These are phyloP conservation scores for Nerophis ophidion DNA, from an alignment of 2,113 vertebrate species.

Conservation along the genomic window DNA sequence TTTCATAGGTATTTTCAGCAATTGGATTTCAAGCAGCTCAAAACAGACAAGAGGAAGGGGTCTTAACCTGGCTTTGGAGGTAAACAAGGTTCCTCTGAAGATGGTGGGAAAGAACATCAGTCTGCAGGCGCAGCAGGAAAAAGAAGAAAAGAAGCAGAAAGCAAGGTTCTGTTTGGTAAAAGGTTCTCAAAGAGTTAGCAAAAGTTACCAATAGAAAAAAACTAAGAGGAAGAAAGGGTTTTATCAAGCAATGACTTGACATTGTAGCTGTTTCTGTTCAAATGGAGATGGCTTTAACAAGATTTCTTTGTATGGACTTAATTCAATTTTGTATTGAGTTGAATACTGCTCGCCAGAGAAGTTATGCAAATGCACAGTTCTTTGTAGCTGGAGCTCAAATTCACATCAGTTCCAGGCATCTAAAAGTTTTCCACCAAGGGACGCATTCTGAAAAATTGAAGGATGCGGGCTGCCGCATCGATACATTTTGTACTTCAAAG, in stretches of 20 bases:
- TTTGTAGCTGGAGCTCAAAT: too few relatives aligned
- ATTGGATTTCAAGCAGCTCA: not conserved
- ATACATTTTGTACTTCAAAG: too few relatives aligned
- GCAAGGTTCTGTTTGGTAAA: slow-evolving; percentile 7
- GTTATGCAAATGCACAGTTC: too few relatives aligned
- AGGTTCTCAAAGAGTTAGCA: not conserved
- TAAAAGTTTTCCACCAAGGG: too few relatives aligned
- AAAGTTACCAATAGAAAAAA: slow-evolving; percentile 3
- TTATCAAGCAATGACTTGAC: not conserved
- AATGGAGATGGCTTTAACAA: not conserved
- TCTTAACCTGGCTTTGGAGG: slow-evolving; percentile 97
- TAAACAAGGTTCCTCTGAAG: slow-evolving; percentile 96
- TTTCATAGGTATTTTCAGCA: not conserved
- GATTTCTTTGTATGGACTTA: too few relatives aligned
- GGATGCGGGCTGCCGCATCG: too few relatives aligned
- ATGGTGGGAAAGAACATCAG: slow-evolving; percentile 95
- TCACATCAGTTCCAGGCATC: too few relatives aligned
- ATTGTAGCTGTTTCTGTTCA: not conserved
- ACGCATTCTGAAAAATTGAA: too few relatives aligned
- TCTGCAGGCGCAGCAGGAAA: slow-evolving; percentile 75
- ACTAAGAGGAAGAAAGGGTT: not conserved
- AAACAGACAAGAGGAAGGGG: slow-evolving; percentile 6
- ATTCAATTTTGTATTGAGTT: too few relatives aligned
- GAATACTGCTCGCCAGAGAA: too few relatives aligned
- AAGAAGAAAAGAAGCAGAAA: slow-evolving; percentile 16